Evolutionary conservation across 2,888 invertebrate genomes (phyloP), one percentile per base, ranked within the genome.

Genomic region (Agrypnus murinus): DNA sequence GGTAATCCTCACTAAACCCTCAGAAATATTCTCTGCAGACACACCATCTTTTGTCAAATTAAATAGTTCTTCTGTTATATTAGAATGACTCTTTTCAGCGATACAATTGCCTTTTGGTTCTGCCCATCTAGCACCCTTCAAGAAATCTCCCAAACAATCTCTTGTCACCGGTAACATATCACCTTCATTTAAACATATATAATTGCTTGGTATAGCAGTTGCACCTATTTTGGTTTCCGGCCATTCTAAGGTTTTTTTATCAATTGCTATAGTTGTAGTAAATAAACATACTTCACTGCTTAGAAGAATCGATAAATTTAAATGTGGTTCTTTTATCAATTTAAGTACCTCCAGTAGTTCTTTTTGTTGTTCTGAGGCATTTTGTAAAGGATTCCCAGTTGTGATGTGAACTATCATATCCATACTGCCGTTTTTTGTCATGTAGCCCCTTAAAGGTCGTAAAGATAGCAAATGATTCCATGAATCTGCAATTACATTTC

Each of bases 121-220:
- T 45, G 86, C 86, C 90, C 90, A 91, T 50, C 77, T 77, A 31
- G 87, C 87, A n/a, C 90, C 91, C 3, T 84, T 74, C 6, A 87
- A 78, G 77, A 89, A 90, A 48, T 88, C 86, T 1, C 90, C 90
- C 4, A 77, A 60, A 76, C 91, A 91, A 59, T 81, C 83, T 71
- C 90, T 85, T 34, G 86, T 88, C 1, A 89, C 87, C 4, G 90
- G 90, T 70, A 89, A 82, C 38, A n/a, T n/a, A n/a, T 63, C 38
- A 1, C 88, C 88, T 6, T 80, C 77, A 81, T 89, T 87, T 60
- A 90, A 82, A 74, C 90, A 90, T 66, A 90, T 86, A 73, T 87
- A 86, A 38, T 83, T 84, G 2, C n/a, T 31, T 1, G 90, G 87
- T 1, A 88, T 87, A 0, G 87, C 84, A 31, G 87, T 85, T 57